A percentile compares a stretch with the other conserved stretches of the same genome.
phyloP scores from a whole-genome alignment of 2,113 vertebrate genomes.

The Electrona antarctica region DNA sequence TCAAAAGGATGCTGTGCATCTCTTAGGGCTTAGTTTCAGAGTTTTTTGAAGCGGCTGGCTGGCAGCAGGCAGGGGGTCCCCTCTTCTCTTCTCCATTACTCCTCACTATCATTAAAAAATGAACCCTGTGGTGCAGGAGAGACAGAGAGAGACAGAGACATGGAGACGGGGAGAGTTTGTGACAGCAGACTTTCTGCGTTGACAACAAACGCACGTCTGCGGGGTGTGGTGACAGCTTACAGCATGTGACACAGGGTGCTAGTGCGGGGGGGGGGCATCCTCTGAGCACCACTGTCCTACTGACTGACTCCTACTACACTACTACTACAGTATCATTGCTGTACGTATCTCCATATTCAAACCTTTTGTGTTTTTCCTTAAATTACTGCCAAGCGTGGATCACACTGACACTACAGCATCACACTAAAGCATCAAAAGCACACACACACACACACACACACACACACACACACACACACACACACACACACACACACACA shows the following conservation, averaged over 20 bases:
- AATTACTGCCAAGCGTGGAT: too few species aligned
- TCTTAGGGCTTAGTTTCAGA: conserved; percentile 76
- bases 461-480: too few species aligned
- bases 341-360: background rate
- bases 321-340: too few species aligned
- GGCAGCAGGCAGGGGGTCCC: conserved; percentile 8
- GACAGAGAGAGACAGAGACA: conserved; percentile 61
- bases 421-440: too few species aligned
- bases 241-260: conserved; percentile 39
- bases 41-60: conserved; percentile 65
- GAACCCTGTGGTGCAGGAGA: conserved; percentile 73
- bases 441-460: too few species aligned
- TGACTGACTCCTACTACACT: conserved; percentile 2
- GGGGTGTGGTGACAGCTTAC: conserved; percentile 64
- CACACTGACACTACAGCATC: too few species aligned
- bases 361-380: background rate
- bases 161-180: conserved; percentile 61
- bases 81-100: conserved; percentile 63
- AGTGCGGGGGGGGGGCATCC: conserved; percentile 34
- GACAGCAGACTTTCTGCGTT: conserved; percentile 64
- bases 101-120: conserved; percentile 75
- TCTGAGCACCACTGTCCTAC: background rate
- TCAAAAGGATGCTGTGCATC: conserved; percentile 74
- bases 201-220: conserved; percentile 63
- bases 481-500: too few species aligned